These are phyloP conservation scores for Amblyjoppa fuscipennis DNA, from an alignment of 2,888 invertebrate genomes.

Conservation along the genomic window DNA sequence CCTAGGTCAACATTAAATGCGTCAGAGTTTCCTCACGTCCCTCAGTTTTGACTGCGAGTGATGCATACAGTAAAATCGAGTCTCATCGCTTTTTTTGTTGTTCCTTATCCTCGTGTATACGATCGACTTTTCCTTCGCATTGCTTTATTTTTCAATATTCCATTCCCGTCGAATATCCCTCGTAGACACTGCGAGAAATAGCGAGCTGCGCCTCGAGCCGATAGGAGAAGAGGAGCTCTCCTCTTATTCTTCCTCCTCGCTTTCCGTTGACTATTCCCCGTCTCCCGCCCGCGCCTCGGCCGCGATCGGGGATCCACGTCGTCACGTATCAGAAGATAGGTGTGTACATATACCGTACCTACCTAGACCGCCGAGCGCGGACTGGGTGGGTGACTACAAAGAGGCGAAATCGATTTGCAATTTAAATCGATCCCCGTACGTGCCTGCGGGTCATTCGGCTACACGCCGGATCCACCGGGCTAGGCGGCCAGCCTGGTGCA, in stretches of 20 bases:
- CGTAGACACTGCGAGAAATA: conserved; percentile 62
- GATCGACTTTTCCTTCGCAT: conserved; percentile 10
- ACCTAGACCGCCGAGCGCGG: conserved; percentile 48
- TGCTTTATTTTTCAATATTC: conserved; percentile 68
- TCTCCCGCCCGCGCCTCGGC: conserved; percentile 48
- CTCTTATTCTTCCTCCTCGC: conserved; percentile 1
- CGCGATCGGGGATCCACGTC: conserved; percentile 69
- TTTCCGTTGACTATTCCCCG: conserved; percentile 47
- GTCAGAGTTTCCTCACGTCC: background rate
- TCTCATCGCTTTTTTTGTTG: conserved; percentile 2
- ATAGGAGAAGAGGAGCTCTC: conserved; percentile 24
- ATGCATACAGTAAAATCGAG: background rate
- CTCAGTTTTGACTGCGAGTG: background rate
- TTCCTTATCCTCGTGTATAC: background rate
- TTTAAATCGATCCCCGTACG: conserved; percentile 83
- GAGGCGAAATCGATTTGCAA: conserved; percentile 84
- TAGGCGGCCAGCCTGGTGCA: conserved; percentile 68
- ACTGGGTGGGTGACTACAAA: conserved; percentile 83
- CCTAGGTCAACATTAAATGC: conserved; percentile 19
- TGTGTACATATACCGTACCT: conserved; percentile 42
- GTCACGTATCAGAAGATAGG: conserved; percentile 77
- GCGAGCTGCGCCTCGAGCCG: conserved; percentile 40
- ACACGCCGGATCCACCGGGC: conserved; percentile 75
- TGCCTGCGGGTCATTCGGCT: conserved; percentile 82
- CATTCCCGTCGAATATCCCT: conserved; percentile 72